Conservation (phyloP, 1,140 invertebrate genomes). For the Drosophila sulfurigaster region DNA sequence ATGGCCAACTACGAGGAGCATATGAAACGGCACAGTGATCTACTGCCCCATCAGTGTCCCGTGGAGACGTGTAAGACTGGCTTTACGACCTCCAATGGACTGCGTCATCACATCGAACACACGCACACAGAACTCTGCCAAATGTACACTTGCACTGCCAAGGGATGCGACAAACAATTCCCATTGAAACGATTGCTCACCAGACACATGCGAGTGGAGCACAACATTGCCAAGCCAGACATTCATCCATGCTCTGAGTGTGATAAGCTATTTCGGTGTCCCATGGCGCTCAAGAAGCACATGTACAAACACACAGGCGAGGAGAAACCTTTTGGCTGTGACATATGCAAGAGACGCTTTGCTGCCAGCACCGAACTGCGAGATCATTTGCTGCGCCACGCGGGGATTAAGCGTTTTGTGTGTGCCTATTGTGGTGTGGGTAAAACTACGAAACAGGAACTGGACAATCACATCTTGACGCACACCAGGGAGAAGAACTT, state of each 20-base stretch:
- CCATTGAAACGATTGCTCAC: slow-evolving; percentile 63
- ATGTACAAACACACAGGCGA: slow-evolving; percentile 86
- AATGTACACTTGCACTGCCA: slow-evolving; percentile 59
- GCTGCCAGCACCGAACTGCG: slow-evolving; percentile 70
- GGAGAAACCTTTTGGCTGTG: slow-evolving; percentile 86
- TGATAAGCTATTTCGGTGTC: slow-evolving; percentile 76
- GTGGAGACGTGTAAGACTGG: slow-evolving; percentile 72
- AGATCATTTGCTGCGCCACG: slow-evolving; percentile 78
- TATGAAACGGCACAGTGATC: slow-evolving; percentile 78
- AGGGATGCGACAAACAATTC: slow-evolving; percentile 71
- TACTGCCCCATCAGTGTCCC: slow-evolving; percentile 72
- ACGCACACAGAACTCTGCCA: slow-evolving; percentile 66
- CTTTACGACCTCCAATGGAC: slow-evolving; percentile 71
- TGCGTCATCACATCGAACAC: slow-evolving; percentile 73
- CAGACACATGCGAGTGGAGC: slow-evolving; percentile 69
- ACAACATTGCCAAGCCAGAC: slow-evolving; percentile 64
- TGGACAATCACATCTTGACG: slow-evolving; percentile 78
- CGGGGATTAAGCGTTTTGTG: slow-evolving; percentile 78
- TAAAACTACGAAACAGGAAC: slow-evolving; percentile 77
- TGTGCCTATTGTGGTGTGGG: slow-evolving; percentile 80
- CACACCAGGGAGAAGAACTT: slow-evolving; percentile 81
- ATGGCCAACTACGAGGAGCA: slow-evolving; percentile 69
- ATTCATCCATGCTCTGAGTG: slow-evolving; percentile 73
- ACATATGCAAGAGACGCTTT: slow-evolving; percentile 85
- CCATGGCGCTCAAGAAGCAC: slow-evolving; percentile 85